These are phyloP conservation scores for Cordylochernes scorpioides DNA, from an alignment of 2,888 invertebrate species.

Conservation along the genomic window DNA sequence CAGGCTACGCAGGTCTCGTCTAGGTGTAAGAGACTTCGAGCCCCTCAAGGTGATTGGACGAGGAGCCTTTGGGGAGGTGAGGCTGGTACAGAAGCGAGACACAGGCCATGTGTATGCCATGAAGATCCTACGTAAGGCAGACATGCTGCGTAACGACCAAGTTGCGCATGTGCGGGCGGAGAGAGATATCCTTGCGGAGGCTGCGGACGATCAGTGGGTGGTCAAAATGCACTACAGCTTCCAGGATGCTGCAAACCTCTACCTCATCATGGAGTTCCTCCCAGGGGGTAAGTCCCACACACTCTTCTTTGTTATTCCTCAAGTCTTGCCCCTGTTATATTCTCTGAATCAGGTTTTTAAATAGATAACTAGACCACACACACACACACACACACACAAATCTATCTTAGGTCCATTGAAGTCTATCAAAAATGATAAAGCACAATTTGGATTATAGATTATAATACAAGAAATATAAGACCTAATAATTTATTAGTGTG, in stretches of 20 bases:
- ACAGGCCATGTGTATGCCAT: conserved; percentile 98
- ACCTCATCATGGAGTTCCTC: conserved; percentile 98
- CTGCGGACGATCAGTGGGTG: conserved; percentile 99
- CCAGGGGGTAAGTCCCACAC: conserved; percentile 27
- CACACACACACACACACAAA: no score
- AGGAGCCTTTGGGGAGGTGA: conserved; percentile 37
- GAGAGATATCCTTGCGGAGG: conserved; percentile 88
- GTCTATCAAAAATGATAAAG: no score
- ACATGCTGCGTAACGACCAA: conserved; percentile 98
- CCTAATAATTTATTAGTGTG: no score
- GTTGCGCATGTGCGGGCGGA: conserved; percentile 91
- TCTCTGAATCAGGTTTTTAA: no score
- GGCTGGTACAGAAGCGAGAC: conserved; percentile 95
- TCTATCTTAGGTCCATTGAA: no score
- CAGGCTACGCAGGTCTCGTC: conserved; percentile 68
- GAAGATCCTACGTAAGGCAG: conserved; percentile 95
- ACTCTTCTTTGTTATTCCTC: neutral
- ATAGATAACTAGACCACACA: no score
- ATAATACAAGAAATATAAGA: no score
- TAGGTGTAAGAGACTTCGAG: conserved; percentile 93
- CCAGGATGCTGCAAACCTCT: conserved; percentile 88
- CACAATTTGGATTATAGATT: no score
- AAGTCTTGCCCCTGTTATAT: no score
- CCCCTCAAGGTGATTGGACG: conserved; percentile 59
- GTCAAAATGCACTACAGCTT: conserved; percentile 99